phyloP scores from a whole-genome alignment of 37 sponge, comb jelly and placozoan species.

The Halisarca cf. caerulea region DNA sequence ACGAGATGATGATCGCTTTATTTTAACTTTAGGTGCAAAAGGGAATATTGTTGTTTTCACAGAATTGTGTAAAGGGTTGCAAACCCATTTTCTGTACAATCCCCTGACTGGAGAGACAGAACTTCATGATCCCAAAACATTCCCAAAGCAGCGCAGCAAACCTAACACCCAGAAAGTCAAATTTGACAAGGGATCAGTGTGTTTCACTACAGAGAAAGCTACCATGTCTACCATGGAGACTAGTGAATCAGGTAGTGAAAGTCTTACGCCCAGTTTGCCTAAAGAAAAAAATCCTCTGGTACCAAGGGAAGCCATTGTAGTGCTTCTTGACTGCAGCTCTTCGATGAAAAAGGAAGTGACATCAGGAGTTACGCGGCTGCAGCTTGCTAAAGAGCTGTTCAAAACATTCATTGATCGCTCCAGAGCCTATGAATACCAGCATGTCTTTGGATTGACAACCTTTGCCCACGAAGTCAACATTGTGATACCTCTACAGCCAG shows the following conservation, averaged over 20 bases:
- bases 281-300: background rate
- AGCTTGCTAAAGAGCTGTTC: constrained; percentile 24
- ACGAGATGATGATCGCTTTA: no score
- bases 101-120: background rate
- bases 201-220: no score
- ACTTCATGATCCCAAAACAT: background rate
- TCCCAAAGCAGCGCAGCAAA: no score
- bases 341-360: background rate
- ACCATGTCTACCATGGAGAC: no score
- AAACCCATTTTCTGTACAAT: background rate
- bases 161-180: no score
- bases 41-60: background rate
- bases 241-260: no score
- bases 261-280: no score
- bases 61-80: background rate
- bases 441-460: background rate
- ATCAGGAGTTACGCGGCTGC: background rate
- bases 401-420: constrained; percentile 25
- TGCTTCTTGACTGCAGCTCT: background rate
- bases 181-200: no score
- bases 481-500: background rate
- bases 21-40: no score
- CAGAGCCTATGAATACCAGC: constrained; percentile 28
- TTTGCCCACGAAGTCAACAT: background rate
- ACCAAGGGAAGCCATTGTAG: constrained; percentile 7